Conservation (phyloP, 2,888 invertebrate genomes). For the Drosophila siamana region DNA sequence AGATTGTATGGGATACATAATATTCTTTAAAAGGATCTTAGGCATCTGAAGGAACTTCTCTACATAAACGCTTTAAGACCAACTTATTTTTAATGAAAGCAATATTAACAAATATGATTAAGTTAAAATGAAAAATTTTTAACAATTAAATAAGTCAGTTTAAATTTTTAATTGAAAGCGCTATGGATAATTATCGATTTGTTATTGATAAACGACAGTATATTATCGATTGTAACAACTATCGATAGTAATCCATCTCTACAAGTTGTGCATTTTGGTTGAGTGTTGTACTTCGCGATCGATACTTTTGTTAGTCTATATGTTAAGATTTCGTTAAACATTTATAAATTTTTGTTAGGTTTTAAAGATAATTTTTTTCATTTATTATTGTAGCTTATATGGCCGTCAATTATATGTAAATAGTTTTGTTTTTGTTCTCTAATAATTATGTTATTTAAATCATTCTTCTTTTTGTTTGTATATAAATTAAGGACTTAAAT, state of each 20-base stretch:
- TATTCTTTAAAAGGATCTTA: neutral
- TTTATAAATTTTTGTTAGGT: slow-evolving; percentile 75
- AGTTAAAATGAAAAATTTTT: neutral
- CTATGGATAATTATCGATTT: neutral
- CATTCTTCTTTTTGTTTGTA: slow-evolving; percentile 82
- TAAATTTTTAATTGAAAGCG: neutral
- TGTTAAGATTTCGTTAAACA: slow-evolving; percentile 78
- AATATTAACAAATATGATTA: neutral
- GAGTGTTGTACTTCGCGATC: slow-evolving; percentile 65
- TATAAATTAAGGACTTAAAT: slow-evolving; percentile 85
- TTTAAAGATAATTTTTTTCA: slow-evolving; percentile 78
- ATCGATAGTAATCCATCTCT: neutral
- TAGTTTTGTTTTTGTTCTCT: slow-evolving; percentile 67
- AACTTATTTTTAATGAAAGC: neutral
- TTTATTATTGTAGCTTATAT: slow-evolving; percentile 84
- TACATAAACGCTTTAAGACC: neutral
- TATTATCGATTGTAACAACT: neutral
- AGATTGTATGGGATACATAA: neutral
- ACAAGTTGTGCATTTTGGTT: slow-evolving; percentile 29
- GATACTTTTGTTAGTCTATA: slow-evolving; percentile 70
- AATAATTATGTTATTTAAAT: slow-evolving; percentile 77
- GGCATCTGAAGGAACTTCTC: neutral
- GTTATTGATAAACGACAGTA: neutral
- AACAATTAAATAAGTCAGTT: neutral
- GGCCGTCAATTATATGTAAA: slow-evolving; percentile 83